Percentiles rank a stretch among this genome's conserved stretches.
Conservation (phyloP, 2,113 vertebrate genomes). For the Chascanopsetta lugubris region DNA sequence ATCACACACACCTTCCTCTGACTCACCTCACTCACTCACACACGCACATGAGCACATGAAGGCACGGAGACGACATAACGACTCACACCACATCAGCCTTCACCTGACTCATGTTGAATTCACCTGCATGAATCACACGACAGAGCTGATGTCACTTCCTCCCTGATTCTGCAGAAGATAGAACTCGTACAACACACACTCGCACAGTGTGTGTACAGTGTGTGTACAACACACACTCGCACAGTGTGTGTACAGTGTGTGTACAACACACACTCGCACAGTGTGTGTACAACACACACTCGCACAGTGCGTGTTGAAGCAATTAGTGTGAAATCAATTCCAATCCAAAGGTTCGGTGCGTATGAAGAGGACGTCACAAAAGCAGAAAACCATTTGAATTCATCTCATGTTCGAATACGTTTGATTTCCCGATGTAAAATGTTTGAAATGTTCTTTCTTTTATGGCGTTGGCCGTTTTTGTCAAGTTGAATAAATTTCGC, state of each 20-base stretch:
- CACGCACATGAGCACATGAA: constrained; percentile 6
- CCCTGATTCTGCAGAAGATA: constrained; percentile 41
- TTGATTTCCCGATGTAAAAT: no score
- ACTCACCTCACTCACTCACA: constrained; percentile 30
- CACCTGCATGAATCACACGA: constrained; percentile 46
- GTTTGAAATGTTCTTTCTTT: no score
- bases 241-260: no score
- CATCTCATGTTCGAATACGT: no score
- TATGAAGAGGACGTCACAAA: neutral
- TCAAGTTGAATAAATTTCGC: no score
- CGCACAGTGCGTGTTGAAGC: neutral
- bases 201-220: no score
- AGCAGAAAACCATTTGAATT: neutral
- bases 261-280: no score
- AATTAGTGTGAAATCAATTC: neutral
- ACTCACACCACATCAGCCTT: constrained; percentile 18
- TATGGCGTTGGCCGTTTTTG: no score
- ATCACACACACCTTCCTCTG: constrained; percentile 68
- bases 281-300: no score
- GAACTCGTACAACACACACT: neutral
- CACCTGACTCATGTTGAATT: constrained; percentile 61
- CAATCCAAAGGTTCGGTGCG: no score
- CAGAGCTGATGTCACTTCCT: constrained; percentile 27
- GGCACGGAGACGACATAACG: constrained; percentile 41
- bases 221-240: no score